These are phyloP conservation scores for Falco concolor DNA, from an alignment of 2,797 vertebrate genomes.

Conservation along the genomic window DNA sequence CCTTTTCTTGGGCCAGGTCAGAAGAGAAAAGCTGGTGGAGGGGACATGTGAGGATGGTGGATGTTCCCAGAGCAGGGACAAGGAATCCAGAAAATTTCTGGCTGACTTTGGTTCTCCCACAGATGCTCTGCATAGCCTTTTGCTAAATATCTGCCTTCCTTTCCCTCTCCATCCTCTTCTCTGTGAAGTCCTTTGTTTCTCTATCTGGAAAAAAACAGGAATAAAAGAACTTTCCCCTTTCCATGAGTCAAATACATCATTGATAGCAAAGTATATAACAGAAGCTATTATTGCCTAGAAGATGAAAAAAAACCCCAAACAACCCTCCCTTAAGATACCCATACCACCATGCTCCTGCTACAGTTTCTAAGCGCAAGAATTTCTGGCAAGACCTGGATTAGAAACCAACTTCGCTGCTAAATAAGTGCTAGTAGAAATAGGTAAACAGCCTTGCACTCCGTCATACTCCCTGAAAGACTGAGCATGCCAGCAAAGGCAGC, in stretches of 20 bases:
- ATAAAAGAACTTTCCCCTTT: not conserved
- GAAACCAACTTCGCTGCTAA: not conserved
- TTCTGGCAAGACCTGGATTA: not conserved
- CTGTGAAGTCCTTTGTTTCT: not conserved
- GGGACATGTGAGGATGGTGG: not conserved
- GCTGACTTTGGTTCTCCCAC: not conserved
- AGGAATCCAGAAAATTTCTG: not conserved
- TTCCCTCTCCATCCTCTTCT: not conserved
- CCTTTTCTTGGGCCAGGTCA: not conserved
- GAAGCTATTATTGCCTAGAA: not conserved
- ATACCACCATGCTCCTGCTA: not conserved
- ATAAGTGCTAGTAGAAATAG: conserved; percentile 17
- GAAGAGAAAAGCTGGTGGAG: not conserved
- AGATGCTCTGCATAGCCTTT: not conserved
- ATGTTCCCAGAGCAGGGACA: not conserved
- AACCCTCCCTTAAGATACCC: not conserved
- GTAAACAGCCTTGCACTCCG: not conserved
- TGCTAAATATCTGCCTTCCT: not conserved
- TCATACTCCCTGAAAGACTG: not conserved
- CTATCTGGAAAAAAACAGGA: not conserved
- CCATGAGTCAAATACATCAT: not conserved
- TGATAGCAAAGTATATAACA: not conserved
- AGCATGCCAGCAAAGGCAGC: conserved; percentile 34
- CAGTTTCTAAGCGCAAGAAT: not conserved
- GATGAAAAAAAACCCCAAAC: not conserved